Evolutionary conservation across 2,797 vertebrate genomes (phyloP).

Genomic region (Chelon auratus): DNA sequence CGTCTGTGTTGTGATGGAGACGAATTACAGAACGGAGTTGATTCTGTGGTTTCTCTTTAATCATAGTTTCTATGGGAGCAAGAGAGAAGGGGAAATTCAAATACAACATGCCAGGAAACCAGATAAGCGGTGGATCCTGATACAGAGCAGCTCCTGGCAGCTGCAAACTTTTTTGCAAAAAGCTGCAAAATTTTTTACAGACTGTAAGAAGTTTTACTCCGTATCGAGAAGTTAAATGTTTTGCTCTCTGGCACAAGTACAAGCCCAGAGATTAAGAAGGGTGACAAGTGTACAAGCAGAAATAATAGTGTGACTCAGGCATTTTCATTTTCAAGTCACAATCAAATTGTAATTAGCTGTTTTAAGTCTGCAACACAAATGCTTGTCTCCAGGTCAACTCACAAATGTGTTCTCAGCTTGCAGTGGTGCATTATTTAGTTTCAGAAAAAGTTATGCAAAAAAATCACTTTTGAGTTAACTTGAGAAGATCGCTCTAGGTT

Average conservation of each 20-base stretch:
- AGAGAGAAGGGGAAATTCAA: conserved; percentile 29
- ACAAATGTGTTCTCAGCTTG: conserved; percentile 6
- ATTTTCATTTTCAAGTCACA: conserved; percentile 10
- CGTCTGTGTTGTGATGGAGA: conserved; percentile 24
- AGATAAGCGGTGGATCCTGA: conserved; percentile 56
- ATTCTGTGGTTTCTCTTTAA: conserved; percentile 56
- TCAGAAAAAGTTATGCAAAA: conserved; percentile 9
- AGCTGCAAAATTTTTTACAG: conserved; percentile 41
- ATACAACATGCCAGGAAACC: conserved; percentile 17
- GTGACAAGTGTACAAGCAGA: conserved; percentile 4
- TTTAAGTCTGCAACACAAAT: conserved; percentile 37
- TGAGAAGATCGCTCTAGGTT: not conserved
- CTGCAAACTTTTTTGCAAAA: conserved; percentile 33
- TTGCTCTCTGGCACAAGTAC: conserved; percentile 1
- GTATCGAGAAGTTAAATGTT: conserved; percentile 32
- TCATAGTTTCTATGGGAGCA: conserved; percentile 35
- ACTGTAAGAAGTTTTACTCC: conserved; percentile 40
- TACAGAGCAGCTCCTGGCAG: conserved; percentile 33
- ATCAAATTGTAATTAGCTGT: not conserved
- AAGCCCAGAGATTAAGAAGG: conserved; percentile 1
- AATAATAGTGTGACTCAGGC: too few relatives aligned
- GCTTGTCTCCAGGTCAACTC: not conserved
- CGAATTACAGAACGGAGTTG: conserved; percentile 57
- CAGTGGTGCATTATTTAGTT: not conserved
- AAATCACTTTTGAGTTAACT: not conserved